Evolutionary conservation across 1,140 invertebrate species (phyloP).

Genomic region (Pygmarrhopalites habei): DNA sequence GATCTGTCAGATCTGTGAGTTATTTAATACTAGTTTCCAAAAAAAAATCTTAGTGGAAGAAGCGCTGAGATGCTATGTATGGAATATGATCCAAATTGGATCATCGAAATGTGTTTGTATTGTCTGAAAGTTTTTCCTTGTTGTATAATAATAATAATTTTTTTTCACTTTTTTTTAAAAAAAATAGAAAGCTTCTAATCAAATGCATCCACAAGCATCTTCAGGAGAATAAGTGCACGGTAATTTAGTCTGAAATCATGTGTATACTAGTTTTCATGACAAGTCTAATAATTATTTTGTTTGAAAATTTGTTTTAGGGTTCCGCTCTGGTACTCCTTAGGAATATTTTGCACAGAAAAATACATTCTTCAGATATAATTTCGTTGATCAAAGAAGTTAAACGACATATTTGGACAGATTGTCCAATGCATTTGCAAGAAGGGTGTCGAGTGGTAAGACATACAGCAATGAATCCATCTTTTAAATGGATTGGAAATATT

Average conservation of each 20-base stretch:
- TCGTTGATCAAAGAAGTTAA: not conserved
- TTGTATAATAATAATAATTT: no score
- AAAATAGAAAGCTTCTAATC: no score
- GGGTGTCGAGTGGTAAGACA: constrained; percentile 5
- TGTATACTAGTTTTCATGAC: not conserved
- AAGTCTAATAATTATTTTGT: not conserved
- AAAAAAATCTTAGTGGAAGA: no score
- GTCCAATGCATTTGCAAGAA: constrained; percentile 1
- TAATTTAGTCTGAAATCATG: not conserved
- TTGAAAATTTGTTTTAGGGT: constrained; percentile 6
- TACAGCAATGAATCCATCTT: not conserved
- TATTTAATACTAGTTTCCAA: no score
- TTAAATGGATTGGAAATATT: no score
- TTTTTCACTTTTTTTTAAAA: no score
- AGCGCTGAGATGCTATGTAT: no score
- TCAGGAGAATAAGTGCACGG: constrained; percentile 6
- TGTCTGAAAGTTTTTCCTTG: no score
- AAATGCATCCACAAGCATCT: constrained; percentile 3
- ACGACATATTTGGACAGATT: not conserved
- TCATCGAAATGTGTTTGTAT: no score
- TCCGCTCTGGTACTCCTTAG: not conserved
- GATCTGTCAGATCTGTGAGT: no score
- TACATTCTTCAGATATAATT: not conserved
- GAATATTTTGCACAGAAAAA: constrained; percentile 8
- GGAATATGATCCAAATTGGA: no score